Conservation (phyloP, 2,113 vertebrate species). For the Nothocercus julius region DNA sequence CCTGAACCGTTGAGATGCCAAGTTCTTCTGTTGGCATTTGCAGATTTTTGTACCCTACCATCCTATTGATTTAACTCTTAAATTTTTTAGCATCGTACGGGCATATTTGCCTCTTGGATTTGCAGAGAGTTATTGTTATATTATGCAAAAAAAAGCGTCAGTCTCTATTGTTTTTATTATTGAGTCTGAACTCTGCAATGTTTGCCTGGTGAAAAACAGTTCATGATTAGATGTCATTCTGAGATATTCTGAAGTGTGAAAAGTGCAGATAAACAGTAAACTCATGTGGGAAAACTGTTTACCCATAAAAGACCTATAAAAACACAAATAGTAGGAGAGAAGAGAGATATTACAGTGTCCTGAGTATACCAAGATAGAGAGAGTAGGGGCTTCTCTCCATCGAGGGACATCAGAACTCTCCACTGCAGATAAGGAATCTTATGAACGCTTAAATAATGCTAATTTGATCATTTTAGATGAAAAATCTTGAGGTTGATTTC, state of each 20-base stretch:
- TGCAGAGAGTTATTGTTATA: neutral
- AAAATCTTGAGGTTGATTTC: neutral
- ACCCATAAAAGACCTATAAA: neutral
- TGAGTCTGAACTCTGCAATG: neutral
- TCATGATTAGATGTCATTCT: neutral
- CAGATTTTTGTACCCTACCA: neutral
- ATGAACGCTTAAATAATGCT: neutral
- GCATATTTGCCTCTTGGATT: accelerated
- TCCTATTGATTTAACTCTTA: neutral
- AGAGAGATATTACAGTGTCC: neutral
- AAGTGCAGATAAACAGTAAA: neutral
- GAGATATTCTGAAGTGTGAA: neutral
- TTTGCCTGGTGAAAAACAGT: neutral
- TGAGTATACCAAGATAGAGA: neutral
- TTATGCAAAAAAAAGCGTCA: neutral
- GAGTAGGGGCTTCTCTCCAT: neutral
- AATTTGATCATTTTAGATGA: neutral
- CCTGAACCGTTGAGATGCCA: neutral
- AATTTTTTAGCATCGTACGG: neutral
- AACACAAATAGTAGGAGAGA: neutral
- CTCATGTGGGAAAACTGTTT: neutral
- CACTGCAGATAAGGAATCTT: neutral
- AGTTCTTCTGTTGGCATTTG: neutral
- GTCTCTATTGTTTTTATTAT: neutral
- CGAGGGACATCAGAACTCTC: neutral